These are phyloP conservation scores for Sakesphorus luctuosus DNA, from an alignment of 2,113 vertebrate species.

Conservation along the genomic window DNA sequence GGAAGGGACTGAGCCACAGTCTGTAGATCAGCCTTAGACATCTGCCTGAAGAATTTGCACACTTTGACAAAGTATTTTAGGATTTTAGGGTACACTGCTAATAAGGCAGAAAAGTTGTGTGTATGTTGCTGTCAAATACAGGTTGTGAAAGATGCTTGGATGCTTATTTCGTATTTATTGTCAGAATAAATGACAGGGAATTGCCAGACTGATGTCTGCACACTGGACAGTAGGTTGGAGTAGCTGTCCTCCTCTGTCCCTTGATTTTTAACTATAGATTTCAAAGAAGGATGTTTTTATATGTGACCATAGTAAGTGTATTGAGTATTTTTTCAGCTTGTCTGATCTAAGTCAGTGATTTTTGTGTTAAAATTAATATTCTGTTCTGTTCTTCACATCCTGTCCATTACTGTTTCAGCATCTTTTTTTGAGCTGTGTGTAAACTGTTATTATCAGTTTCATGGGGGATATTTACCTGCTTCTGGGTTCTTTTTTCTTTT, in stretches of 20 bases:
- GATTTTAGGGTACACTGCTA: background rate
- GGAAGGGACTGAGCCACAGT: background rate
- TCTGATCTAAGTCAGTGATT: background rate
- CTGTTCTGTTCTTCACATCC: fast-evolving
- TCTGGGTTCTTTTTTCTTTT: background rate
- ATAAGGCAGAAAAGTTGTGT: background rate
- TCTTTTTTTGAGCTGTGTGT: background rate
- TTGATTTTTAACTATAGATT: background rate
- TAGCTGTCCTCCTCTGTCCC: background rate
- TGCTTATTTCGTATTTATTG: background rate
- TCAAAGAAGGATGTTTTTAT: background rate
- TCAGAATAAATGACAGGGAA: background rate
- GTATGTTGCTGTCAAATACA: background rate
- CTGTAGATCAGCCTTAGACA: background rate
- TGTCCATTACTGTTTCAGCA: background rate
- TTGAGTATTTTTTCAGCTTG: background rate
- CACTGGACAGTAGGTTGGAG: background rate
- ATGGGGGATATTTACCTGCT: background rate
- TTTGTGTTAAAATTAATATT: background rate
- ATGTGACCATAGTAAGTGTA: fast-evolving
- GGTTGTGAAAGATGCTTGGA: background rate
- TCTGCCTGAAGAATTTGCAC: background rate
- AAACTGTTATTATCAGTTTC: background rate
- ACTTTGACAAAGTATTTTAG: background rate
- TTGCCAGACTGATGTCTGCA: background rate